These are phyloP conservation scores for Eupithecia abbreviata DNA, from an alignment of 2,888 invertebrate species.

Conservation along the genomic window DNA sequence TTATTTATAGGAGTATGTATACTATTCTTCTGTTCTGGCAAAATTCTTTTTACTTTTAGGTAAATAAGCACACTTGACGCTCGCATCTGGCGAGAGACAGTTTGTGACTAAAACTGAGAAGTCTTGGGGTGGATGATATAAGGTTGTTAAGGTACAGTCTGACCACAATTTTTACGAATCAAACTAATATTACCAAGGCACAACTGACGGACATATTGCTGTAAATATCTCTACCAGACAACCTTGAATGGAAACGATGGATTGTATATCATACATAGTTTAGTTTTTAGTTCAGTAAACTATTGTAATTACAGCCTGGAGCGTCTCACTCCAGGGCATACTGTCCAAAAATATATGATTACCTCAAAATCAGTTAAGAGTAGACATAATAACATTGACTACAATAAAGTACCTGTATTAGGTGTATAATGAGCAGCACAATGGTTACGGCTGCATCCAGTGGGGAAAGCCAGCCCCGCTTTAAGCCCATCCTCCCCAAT, in stretches of 20 bases:
- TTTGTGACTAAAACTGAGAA: no score
- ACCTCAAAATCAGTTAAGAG: not conserved
- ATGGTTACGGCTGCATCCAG: constrained; percentile 99
- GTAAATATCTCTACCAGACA: not conserved
- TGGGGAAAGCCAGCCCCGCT: constrained; percentile 97
- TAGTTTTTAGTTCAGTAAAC: no score
- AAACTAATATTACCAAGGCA: not conserved
- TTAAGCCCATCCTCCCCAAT: constrained; percentile 98
- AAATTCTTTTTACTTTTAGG: no score
- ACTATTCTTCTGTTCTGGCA: no score
- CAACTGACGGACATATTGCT: not conserved
- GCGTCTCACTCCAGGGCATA: not conserved
- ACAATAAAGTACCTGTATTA: constrained; percentile 88
- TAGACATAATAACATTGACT: not conserved
- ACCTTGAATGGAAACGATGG: not conserved
- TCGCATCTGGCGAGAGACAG: no score
- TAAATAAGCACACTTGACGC: no score
- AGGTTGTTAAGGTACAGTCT: no score
- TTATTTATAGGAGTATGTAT: no score
- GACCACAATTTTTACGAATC: no score
- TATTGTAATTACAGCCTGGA: not conserved
- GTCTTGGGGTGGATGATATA: no score
- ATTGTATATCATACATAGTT: not conserved
- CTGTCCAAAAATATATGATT: not conserved
- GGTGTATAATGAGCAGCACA: constrained; percentile 99